Conservation (phyloP, 2,888 invertebrate species). For the Epirrita christyi region DNA sequence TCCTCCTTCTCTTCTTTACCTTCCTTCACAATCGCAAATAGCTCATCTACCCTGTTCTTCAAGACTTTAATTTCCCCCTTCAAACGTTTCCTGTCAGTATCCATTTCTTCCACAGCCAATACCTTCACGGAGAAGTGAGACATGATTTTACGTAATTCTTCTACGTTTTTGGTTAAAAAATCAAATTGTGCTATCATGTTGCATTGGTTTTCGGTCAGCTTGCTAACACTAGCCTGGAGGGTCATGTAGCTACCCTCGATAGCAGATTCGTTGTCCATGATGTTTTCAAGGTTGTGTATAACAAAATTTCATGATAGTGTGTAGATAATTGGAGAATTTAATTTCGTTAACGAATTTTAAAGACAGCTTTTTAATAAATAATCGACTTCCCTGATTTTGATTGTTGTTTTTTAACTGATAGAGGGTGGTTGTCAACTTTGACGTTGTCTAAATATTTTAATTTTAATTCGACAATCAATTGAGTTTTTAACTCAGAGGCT, state of each 20-base stretch:
- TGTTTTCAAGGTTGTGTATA: background rate
- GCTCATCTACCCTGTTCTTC: slow-evolving; percentile 67
- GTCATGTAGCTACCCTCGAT: slow-evolving; percentile 30
- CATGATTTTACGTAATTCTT: slow-evolving; percentile 57
- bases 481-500: too few species aligned
- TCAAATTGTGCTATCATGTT: slow-evolving; percentile 64
- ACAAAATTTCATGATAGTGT: slow-evolving; percentile 31
- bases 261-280: slow-evolving; percentile 18
- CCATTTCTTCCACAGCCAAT: slow-evolving; percentile 55
- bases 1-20: slow-evolving; percentile 69
- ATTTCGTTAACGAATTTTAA: slow-evolving; percentile 2
- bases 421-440: slow-evolving; percentile 15
- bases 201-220: slow-evolving; percentile 58
- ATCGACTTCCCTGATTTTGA: slow-evolving; percentile 8
- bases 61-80: slow-evolving; percentile 59
- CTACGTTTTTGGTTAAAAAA: slow-evolving; percentile 57
- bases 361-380: background rate
- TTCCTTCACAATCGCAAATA: slow-evolving; percentile 68
- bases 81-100: slow-evolving; percentile 55
- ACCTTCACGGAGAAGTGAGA: slow-evolving; percentile 61
- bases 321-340: background rate
- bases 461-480: slow-evolving; percentile 1
- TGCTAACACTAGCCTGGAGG: slow-evolving; percentile 60
- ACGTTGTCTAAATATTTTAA: background rate
- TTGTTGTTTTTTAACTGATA: slow-evolving; percentile 13